These are phyloP conservation scores for Sciurus vulgaris DNA, from an alignment of 2,797 vertebrate genomes.

Conservation along the genomic window DNA sequence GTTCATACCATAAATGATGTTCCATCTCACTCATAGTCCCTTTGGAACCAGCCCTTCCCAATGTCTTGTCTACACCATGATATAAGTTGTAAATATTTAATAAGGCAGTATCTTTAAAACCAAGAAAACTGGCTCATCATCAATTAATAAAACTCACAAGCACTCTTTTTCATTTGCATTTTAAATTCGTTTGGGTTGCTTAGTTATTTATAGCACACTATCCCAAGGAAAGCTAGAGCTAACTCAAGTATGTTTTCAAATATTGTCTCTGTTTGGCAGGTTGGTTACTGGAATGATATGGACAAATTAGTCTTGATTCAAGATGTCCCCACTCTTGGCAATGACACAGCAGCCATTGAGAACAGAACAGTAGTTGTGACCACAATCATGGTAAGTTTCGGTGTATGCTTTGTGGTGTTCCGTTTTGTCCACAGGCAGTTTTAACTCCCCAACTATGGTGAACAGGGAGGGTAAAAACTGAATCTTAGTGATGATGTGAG, in stretches of 20 bases:
- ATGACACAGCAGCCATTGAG: slow-evolving; percentile 96
- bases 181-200: background rate
- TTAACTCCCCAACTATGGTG: slow-evolving; percentile 65
- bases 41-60: background rate
- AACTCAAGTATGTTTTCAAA: slow-evolving; percentile 57
- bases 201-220: background rate
- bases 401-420: slow-evolving; percentile 76
- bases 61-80: background rate
- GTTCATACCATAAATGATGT: background rate
- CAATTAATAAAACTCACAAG: background rate
- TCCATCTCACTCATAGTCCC: background rate
- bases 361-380: slow-evolving; percentile 99
- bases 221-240: background rate
- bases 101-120: background rate
- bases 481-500: slow-evolving; percentile 50
- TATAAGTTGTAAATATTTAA: background rate
- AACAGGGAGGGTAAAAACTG: slow-evolving; percentile 60
- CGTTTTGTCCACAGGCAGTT: slow-evolving; percentile 74
- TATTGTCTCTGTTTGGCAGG: slow-evolving; percentile 88
- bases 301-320: slow-evolving; percentile 98
- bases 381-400: slow-evolving; percentile 97
- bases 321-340: slow-evolving; percentile 94
- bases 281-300: slow-evolving; percentile 99
- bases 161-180: background rate
- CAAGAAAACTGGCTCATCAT: background rate